phyloP scores from a whole-genome alignment of 2,888 invertebrate species.

The Hydropsyche betteni region DNA sequence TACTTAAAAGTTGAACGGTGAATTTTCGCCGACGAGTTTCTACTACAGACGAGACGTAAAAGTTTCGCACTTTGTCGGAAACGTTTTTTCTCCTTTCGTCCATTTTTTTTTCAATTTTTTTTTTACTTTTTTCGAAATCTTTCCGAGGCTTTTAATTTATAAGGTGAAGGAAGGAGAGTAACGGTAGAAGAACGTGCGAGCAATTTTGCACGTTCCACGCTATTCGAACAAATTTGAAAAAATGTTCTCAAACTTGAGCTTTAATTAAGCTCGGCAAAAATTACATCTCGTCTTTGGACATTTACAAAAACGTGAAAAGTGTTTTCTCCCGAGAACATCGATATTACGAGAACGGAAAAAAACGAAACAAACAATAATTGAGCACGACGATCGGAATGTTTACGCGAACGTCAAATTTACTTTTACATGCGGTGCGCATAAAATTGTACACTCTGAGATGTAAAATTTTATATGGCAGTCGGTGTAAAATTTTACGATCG shows the following conservation, averaged over 20 bases:
- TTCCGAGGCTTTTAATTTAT: slow-evolving; percentile 27
- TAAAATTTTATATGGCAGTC: not conserved
- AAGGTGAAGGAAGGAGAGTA: not conserved
- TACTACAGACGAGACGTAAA: slow-evolving; percentile 6
- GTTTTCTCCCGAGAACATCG: not conserved
- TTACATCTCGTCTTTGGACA: not conserved
- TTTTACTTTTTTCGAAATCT: slow-evolving; percentile 4
- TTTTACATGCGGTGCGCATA: slow-evolving; percentile 1
- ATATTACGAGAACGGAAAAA: no score
- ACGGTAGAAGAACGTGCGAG: slow-evolving; percentile 1
- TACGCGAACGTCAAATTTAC: not conserved
- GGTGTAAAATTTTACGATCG: slow-evolving; percentile 17
- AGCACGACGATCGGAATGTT: slow-evolving; percentile 5
- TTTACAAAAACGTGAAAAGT: not conserved
- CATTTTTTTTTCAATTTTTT: not conserved
- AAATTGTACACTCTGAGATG: not conserved
- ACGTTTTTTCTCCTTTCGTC: not conserved
- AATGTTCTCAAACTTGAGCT: not conserved
- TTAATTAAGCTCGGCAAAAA: slow-evolving; percentile 16
- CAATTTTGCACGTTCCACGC: not conserved
- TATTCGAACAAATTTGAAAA: not conserved
- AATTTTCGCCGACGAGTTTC: slow-evolving; percentile 13
- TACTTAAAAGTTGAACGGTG: slow-evolving; percentile 2
- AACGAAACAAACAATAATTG: not conserved
- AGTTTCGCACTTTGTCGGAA: slow-evolving; percentile 22